phyloP scores from a whole-genome alignment of 2,888 invertebrate genomes.

The Drosophila pegasa region DNA sequence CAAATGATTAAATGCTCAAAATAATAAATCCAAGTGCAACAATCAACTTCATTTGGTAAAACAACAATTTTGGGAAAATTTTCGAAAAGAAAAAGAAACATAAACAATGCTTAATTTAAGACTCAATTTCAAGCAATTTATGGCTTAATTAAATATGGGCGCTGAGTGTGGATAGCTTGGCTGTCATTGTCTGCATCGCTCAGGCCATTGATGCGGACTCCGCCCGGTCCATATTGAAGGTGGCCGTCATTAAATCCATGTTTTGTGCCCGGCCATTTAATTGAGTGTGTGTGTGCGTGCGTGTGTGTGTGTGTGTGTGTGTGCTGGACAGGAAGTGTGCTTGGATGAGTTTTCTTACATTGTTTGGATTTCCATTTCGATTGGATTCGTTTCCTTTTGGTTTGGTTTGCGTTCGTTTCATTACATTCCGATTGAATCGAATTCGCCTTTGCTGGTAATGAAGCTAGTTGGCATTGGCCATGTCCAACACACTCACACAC shows the following conservation, averaged over 20 bases:
- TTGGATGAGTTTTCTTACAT: conserved; percentile 34
- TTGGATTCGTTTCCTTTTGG: conserved; percentile 15
- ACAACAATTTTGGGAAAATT: no score
- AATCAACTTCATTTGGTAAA: no score
- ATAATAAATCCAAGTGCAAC: no score
- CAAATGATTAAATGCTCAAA: no score
- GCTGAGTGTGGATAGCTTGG: background rate
- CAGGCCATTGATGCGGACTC: conserved; percentile 4
- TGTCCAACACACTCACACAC: conserved; percentile 12
- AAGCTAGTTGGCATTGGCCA: conserved; percentile 33
- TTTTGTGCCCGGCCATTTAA: conserved; percentile 62
- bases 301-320: background rate
- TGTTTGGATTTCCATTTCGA: conserved; percentile 37
- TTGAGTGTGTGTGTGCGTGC: conserved; percentile 50
- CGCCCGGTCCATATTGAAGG: conserved; percentile 19
- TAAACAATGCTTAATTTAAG: background rate
- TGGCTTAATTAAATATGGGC: background rate
- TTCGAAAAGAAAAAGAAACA: background rate
- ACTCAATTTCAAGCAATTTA: background rate
- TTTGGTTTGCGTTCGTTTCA: conserved; percentile 9
- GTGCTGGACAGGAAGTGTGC: conserved; percentile 11
- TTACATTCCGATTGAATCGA: conserved; percentile 25
- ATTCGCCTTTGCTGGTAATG: conserved; percentile 49
- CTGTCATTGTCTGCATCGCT: conserved; percentile 1
- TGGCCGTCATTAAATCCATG: conserved; percentile 16